Evolutionary conservation across 2,797 vertebrate genomes (phyloP).

Genomic region (Megalops cyprinoides): DNA sequence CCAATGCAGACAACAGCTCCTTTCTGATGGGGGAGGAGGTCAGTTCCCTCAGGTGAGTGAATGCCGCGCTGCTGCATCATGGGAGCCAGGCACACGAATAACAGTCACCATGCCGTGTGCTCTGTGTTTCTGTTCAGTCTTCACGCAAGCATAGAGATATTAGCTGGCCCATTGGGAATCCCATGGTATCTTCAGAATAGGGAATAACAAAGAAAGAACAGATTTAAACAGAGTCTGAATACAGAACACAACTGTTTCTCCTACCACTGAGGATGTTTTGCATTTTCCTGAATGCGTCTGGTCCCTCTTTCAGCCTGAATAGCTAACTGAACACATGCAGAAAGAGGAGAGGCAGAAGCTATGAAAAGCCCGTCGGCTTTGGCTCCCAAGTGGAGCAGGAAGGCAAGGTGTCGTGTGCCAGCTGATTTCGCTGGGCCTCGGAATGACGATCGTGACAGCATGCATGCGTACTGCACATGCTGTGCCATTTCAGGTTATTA

Average conservation of each 20-base stretch:
- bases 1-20: slow-evolving; percentile 65
- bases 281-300: not conserved
- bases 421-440: slow-evolving; percentile 19
- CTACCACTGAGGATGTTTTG: not conserved
- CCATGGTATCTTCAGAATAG: not conserved
- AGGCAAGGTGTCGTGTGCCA: slow-evolving; percentile 17
- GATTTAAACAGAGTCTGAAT: not conserved
- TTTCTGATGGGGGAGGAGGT: slow-evolving; percentile 78
- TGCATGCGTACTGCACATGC: slow-evolving; percentile 8
- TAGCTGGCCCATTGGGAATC: not conserved
- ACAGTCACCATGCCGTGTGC: too few relatives aligned
- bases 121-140: not conserved
- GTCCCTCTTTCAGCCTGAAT: not conserved
- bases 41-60: slow-evolving; percentile 78
- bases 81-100: not conserved
- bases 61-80: not conserved
- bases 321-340: not conserved
- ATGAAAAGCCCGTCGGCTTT: not conserved
- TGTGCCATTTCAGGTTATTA: slow-evolving; percentile 27
- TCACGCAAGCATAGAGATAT: not conserved
- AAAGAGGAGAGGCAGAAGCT: not conserved
- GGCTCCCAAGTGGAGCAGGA: not conserved
- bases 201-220: not conserved
- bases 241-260: not conserved
- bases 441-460: slow-evolving; percentile 10